These are phyloP conservation scores for Rachycentron canadum DNA, from an alignment of 2,797 vertebrate genomes.

Conservation along the genomic window DNA sequence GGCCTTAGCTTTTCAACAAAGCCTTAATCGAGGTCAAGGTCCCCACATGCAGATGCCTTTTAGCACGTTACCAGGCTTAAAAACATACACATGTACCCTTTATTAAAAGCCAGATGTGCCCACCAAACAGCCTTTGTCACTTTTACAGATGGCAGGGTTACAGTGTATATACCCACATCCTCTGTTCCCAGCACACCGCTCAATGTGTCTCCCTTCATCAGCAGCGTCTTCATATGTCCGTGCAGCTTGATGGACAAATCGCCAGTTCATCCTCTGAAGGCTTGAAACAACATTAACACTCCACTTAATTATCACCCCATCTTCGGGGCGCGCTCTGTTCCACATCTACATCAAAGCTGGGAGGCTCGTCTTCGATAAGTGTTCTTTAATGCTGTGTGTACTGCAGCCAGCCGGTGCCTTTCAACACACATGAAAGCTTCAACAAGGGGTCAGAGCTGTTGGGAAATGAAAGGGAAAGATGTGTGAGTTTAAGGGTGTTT, in stretches of 20 bases:
- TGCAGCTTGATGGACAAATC: slow-evolving; percentile 47
- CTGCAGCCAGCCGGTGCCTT: slow-evolving; percentile 75
- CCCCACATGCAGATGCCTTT: neutral
- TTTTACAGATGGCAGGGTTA: neutral
- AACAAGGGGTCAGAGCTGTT: slow-evolving; percentile 67
- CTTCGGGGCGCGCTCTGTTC: slow-evolving; percentile 64
- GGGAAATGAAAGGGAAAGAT: slow-evolving; percentile 75
- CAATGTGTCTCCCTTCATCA: slow-evolving; percentile 22
- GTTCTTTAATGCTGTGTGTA: slow-evolving; percentile 72
- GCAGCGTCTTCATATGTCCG: slow-evolving; percentile 6
- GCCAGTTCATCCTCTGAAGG: slow-evolving; percentile 54
- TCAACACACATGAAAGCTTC: slow-evolving; percentile 80
- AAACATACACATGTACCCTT: neutral
- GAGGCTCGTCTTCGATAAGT: slow-evolving; percentile 72
- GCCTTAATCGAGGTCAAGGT: neutral
- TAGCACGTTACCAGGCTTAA: no score
- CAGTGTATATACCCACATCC: neutral
- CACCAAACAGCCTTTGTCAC: neutral
- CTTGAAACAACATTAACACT: slow-evolving; percentile 71
- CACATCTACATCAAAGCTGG: slow-evolving; percentile 86
- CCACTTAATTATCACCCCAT: slow-evolving; percentile 71
- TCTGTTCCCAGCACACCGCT: slow-evolving; percentile 3
- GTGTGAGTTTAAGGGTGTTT: no score
- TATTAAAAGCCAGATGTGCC: neutral
- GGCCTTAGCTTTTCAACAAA: neutral